Base-by-base conservation (phyloP, 2,113 vertebrate species). In the Coreoperca whiteheadi region DNA sequence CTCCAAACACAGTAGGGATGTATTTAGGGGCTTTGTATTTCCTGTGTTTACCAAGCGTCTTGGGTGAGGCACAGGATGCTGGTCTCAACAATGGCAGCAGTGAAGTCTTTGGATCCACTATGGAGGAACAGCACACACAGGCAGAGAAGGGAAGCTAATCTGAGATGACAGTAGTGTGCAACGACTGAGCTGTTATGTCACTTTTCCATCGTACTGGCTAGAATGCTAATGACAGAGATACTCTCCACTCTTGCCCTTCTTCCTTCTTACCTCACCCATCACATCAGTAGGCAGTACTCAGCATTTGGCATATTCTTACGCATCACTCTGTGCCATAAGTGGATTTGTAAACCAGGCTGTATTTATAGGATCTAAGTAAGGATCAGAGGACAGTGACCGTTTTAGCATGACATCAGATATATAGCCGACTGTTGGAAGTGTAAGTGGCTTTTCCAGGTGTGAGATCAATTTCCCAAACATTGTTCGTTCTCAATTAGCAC, bases 1-100 rank as follows among this genome's bases (percentile, higher is more conserved):
- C 81, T 94, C 87, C 93, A 91, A 91, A 93, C 93, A 94, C 91
- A 92, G 91, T 85, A 91, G 90, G 92, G 92, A 92, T 89, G 92
- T 83, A 89, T 92, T 93, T 92, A 91, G 87, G 77, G 82, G 86
- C 82, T 94, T 93, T 89, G 91, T 93, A 77, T 86, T 93, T 91
- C 74, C 88, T 86, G 82, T 93, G 89, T 92, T 93, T 94, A 91
- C 92, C 84, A 77, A 92, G 80, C 37, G 82, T 90, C 87, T 89
- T 83, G 81, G 84, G 83, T 74, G 87, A 87, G 77, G 81, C 68
- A 85, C 61, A 76, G 86, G 90, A 92, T 83, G 86, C 78, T 64
- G 68, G 86, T 79, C 73, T 87, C 57, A 74, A 90, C 87, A 90
- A 79, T 81, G 79, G 87, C 81, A 60, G 72, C 81, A 76, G 56